Evolutionary conservation across 2,888 invertebrate species (phyloP), one percentile per base, ranked within the genome.

Genomic region (Acronicta leporina): DNA sequence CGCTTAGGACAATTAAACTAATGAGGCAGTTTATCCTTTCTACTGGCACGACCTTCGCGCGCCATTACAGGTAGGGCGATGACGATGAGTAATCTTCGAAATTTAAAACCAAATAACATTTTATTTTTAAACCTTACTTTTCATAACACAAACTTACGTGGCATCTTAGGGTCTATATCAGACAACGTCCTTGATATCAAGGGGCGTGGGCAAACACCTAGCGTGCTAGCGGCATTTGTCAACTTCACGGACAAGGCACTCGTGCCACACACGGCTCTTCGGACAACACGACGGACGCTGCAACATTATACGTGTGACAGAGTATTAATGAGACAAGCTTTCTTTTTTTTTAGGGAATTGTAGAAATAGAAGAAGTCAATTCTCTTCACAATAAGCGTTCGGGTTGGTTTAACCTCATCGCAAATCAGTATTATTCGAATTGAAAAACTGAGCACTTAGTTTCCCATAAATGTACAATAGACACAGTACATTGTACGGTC

Each of bases 161-260:
- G 64, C 61, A 57, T 55, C 57, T 59, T 53, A 14, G 49, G 65
- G 57, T 76, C 72, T 77, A 67, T 63, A 77, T 85, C 77, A 68
- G 71, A 79, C 75, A 74, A 61, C 71, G 72, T 75, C 68, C 82
- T 84, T 74, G n/a, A 67, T 70, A 80, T 85, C 80, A 79, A 86
- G 88, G 79, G 76, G 77, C 77, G 82, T 85, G 83, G 73, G 80
- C 86, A 87, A 88, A 90, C 88, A 91, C 86, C 82, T 82, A 77
- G 63, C 72, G 74, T 76, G 77, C 81, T 76, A 72, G 77, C 75
- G 84, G 83, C 89, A 90, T 91, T 90, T 90, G 90, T 91, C 90
- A 90, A 87, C 88, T 87, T 87, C 87, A 86, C 80, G 68, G 81
- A 85, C 88, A 88, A 81, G 80, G 77, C 82, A 79, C 85, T 86